Evolutionary conservation across 2,113 vertebrate species (phyloP), one percentile per base, ranked within the genome.

Genomic region (Dryoscopus gambensis): DNA sequence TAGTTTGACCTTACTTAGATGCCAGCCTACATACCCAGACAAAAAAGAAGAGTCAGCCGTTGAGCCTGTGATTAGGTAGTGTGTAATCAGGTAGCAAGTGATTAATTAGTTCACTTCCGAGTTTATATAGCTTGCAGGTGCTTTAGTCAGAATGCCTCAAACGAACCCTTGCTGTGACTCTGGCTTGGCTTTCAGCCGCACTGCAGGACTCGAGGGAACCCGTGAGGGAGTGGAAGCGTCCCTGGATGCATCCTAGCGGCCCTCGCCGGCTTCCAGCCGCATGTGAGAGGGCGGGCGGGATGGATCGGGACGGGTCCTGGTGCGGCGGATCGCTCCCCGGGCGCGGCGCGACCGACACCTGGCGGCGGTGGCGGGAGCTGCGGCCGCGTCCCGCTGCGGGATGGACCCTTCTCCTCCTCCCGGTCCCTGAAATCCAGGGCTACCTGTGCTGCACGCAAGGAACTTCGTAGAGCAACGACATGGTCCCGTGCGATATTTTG

Each of bases 381-480:
- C 56, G 33, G 65, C 46, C 42, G 40, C 24, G 47, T 14, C 19
- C 33, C 28, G 50, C 39, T 31, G 31, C 11, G 16, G 71, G 16
- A 40, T 3, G 25, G 37, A 1, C 35, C 1, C 50, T 35, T 6
- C 24, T 40, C 10, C 49, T 21, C 11, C 50, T 74, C 15, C 86
- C 13, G 52, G 1, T 6, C 3, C 37, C 60, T 4, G 60, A 0
- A 37, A 12, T 2, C 52, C 37, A 2, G 33, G 5, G 8, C 15
- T 22, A 0, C 6, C 44, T 8, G 4, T 3, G 59, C 59, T 16
- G 68, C 59, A 1, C 31, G 23, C 44, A 0, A 2, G 52, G 77
- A 19, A 10, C 8, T 9, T 4, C 9, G 4, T 6, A 19, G 50
- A 2, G 4, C 22, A 2, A 1, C 5, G 23, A 4, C 59, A 7